These are phyloP conservation scores for Aselliscus stoliczkanus DNA, from an alignment of 2,797 vertebrate genomes.

Conservation along the genomic window DNA sequence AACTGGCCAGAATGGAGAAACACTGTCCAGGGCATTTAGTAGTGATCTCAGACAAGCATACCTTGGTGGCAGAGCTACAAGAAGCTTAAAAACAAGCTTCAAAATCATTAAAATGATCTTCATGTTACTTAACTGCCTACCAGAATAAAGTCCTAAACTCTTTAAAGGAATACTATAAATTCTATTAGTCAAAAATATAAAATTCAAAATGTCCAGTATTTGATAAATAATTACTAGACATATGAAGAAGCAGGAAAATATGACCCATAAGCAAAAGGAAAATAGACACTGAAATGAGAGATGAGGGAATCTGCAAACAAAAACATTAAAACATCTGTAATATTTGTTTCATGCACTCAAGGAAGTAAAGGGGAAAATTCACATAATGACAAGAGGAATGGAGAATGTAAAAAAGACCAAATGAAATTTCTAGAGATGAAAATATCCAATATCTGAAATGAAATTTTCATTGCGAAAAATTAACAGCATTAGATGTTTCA, in stretches of 20 bases:
- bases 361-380: neutral
- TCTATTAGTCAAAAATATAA: neutral
- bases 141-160: neutral
- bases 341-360: neutral
- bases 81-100: neutral
- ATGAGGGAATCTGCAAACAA: neutral
- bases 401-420: neutral
- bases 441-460: neutral
- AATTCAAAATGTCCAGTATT: neutral
- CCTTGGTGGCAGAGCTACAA: neutral
- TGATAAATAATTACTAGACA: slow-evolving; percentile 33
- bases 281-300: slow-evolving; percentile 11
- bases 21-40: neutral
- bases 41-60: neutral
- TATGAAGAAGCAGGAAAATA: neutral
- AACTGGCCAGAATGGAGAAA: neutral
- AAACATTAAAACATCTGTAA: neutral
- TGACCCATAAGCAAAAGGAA: neutral
- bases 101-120: neutral
- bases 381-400: neutral
- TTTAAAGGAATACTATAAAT: neutral
- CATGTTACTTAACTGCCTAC: neutral
- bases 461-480: neutral
- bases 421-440: neutral
- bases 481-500: neutral